phyloP scores from a whole-genome alignment of 2,888 invertebrate species.

The Merodon equestris region DNA sequence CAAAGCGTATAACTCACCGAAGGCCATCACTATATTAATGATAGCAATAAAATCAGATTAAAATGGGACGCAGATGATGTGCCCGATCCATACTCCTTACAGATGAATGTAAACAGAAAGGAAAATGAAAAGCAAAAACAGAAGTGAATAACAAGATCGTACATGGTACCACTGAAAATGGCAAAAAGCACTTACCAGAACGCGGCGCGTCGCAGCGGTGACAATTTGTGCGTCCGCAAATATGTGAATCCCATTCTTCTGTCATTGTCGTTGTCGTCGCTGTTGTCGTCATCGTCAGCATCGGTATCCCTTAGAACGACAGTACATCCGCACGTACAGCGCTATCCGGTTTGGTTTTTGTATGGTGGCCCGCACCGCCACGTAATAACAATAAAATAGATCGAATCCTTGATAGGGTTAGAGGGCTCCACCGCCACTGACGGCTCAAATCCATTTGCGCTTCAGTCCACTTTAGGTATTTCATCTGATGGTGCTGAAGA shows the following conservation, averaged over 20 bases:
- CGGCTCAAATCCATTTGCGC: slow-evolving; percentile 62
- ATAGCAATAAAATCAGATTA: slow-evolving; percentile 62
- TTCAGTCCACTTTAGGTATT: slow-evolving; percentile 61
- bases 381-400: slow-evolving; percentile 68
- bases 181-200: slow-evolving; percentile 61
- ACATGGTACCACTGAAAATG: slow-evolving; percentile 38
- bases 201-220: slow-evolving; percentile 33
- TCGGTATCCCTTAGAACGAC: no score
- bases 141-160: slow-evolving; percentile 37
- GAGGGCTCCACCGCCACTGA: slow-evolving; percentile 40
- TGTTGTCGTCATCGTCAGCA: no score
- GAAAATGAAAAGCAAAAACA: not conserved
- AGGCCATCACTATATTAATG: slow-evolving; percentile 56
- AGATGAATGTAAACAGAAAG: not conserved
- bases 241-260: slow-evolving; percentile 27
- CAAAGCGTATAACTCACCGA: slow-evolving; percentile 53
- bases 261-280: slow-evolving; percentile 6
- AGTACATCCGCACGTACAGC: not conserved
- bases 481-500: slow-evolving; percentile 66
- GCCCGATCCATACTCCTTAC: slow-evolving; percentile 27
- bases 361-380: slow-evolving; percentile 49
- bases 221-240: slow-evolving; percentile 65
- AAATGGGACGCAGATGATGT: slow-evolving; percentile 56
- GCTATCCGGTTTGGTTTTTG: slow-evolving; percentile 28
- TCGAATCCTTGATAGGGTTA: slow-evolving; percentile 66